phyloP scores from a whole-genome alignment of 2,113 vertebrate genomes.

The Tiliqua scincoides region DNA sequence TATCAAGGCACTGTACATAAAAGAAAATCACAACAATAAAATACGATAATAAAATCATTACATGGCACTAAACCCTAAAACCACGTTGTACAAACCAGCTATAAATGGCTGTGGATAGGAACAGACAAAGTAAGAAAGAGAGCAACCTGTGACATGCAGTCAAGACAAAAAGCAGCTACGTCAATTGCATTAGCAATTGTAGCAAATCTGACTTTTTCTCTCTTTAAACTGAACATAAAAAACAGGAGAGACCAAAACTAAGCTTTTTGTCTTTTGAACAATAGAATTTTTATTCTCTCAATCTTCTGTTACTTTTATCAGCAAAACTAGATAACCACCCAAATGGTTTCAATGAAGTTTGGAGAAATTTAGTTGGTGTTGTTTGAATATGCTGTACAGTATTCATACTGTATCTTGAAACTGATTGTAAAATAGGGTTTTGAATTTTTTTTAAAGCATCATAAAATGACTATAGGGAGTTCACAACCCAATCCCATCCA shows the following conservation, averaged over 20 bases:
- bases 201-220: neutral
- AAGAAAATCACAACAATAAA: neutral
- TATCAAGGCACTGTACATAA: too few species aligned
- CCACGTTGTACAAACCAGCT: too few species aligned
- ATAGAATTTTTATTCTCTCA: neutral
- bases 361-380: neutral
- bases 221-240: constrained; percentile 1
- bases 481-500: too few species aligned
- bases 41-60: too few species aligned
- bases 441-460: neutral
- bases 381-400: neutral
- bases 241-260: neutral
- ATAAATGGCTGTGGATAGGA: neutral
- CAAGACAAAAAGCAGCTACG: neutral
- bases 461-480: neutral
- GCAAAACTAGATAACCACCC: neutral
- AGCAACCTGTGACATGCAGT: neutral
- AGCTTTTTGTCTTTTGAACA: constrained; percentile 11
- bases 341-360: constrained; percentile 8
- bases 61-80: too few species aligned
- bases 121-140: neutral
- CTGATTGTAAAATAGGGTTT: neutral
- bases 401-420: neutral
- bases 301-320: neutral
- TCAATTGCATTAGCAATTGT: neutral